These are phyloP conservation scores for Lepus oiostolus DNA, from an alignment of 2,797 vertebrate species.

Conservation along the genomic window DNA sequence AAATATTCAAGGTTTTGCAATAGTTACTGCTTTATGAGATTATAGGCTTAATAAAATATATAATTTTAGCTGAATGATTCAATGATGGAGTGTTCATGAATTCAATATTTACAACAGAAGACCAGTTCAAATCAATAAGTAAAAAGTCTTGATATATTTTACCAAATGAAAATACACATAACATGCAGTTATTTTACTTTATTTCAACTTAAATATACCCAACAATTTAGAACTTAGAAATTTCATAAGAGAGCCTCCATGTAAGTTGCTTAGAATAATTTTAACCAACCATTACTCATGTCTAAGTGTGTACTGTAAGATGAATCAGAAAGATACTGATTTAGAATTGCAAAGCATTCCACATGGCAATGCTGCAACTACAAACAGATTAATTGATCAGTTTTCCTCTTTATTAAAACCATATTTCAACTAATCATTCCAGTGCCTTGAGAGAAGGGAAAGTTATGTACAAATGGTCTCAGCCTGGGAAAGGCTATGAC, in stretches of 20 bases:
- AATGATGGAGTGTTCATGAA: not conserved
- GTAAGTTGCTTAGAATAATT: conserved; percentile 1
- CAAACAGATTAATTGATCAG: conserved; percentile 69
- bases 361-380: conserved; percentile 58
- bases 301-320: conserved; percentile 34
- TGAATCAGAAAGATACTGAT: conserved; percentile 45
- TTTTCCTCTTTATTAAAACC: conserved; percentile 81
- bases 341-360: conserved; percentile 64
- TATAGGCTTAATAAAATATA: not conserved
- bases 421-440: conserved; percentile 85
- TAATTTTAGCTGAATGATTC: conserved; percentile 21
- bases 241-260: not conserved
- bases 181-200: not conserved
- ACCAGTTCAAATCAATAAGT: not conserved
- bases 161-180: not conserved
- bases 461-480: conserved; percentile 90
- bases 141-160: not conserved
- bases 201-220: not conserved
- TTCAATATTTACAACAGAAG: not conserved
- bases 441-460: conserved; percentile 86
- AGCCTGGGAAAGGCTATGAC: conserved; percentile 90
- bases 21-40: not conserved
- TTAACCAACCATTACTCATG: not conserved
- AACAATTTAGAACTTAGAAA: not conserved
- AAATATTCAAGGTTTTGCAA: conserved; percentile 10